A percentile compares a stretch with the other conserved stretches of the same genome.
These are phyloP conservation scores for Hoplias malabaricus DNA, from an alignment of 2,113 vertebrate species.

Conservation along the genomic window DNA sequence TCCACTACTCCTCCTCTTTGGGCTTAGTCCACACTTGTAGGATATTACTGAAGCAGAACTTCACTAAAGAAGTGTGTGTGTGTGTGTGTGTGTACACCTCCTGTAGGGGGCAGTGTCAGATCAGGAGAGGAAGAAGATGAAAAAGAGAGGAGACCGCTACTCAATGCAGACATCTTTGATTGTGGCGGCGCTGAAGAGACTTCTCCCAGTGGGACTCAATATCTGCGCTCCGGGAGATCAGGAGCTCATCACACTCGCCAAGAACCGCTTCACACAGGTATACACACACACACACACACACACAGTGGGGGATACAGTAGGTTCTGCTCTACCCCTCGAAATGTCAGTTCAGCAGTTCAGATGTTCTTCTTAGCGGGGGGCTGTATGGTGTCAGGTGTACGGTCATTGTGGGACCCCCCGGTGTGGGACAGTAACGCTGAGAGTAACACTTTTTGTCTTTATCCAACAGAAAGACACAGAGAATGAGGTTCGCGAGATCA, in stretches of 20 bases:
- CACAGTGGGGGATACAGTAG: too few relatives aligned
- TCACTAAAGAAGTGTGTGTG: too few relatives aligned
- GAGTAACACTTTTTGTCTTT: constrained; percentile 34
- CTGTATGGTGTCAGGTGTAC: too few relatives aligned
- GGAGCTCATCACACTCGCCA: constrained; percentile 90
- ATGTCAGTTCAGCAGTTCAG: too few relatives aligned
- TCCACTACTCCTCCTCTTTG: too few relatives aligned
- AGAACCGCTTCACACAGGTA: constrained; percentile 80
- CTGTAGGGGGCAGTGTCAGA: constrained; percentile 87
- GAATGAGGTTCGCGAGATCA: constrained; percentile 88
- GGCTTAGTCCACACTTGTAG: too few relatives aligned
- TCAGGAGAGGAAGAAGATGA: constrained; percentile 95
- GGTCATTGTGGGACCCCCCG: too few relatives aligned
- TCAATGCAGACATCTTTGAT: constrained; percentile 93
- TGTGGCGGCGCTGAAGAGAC: constrained; percentile 88
- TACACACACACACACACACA: neutral
- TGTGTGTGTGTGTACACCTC: too few relatives aligned
- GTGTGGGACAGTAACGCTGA: too few relatives aligned
- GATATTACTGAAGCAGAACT: too few relatives aligned
- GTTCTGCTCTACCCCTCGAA: too few relatives aligned
- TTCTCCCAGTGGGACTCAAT: constrained; percentile 91
- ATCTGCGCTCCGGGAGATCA: constrained; percentile 94
- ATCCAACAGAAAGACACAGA: constrained; percentile 92
- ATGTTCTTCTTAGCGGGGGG: too few relatives aligned
- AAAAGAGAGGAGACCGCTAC: constrained; percentile 88